Percentiles rank a stretch among this genome's conserved stretches.
phyloP scores from a whole-genome alignment of 2,888 invertebrate species.

The Sphinx pinastri region DNA sequence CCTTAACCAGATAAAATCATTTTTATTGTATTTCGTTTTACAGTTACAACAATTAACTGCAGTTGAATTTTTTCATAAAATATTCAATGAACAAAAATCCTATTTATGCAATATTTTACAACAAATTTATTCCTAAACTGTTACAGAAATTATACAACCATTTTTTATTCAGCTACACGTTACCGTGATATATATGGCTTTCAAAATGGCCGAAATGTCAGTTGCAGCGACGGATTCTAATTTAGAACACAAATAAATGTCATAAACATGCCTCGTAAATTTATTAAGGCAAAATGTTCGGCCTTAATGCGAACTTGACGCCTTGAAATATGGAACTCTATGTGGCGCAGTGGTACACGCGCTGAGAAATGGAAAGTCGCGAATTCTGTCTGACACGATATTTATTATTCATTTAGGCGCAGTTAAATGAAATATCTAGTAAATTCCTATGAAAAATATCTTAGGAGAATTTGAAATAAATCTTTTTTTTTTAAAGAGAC shows the following conservation, averaged over 20 bases:
- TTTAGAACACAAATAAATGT: conserved; percentile 22
- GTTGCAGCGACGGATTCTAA: conserved; percentile 11
- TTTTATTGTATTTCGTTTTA: too few species aligned
- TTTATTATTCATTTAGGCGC: too few species aligned
- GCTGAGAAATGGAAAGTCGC: background rate
- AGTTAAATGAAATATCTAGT: too few species aligned
- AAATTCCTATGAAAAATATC: too few species aligned
- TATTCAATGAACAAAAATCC: background rate
- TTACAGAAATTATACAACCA: background rate
- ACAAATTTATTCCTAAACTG: background rate
- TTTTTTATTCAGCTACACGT: background rate
- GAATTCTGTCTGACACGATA: too few species aligned
- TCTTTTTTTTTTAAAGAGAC: too few species aligned
- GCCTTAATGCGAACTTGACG: background rate
- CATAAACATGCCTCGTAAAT: conserved; percentile 18
- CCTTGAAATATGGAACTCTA: background rate
- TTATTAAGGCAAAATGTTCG: conserved; percentile 10
- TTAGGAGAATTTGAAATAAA: too few species aligned
- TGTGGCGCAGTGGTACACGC: background rate
- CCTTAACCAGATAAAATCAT: too few species aligned
- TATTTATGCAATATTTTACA: too few species aligned
- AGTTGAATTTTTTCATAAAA: too few species aligned
- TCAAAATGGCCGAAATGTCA: conserved; percentile 14
- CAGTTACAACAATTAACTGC: too few species aligned
- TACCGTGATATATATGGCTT: background rate